Evolutionary conservation across 2,888 invertebrate species (phyloP).

Genomic region (Dendrolimus houi): DNA sequence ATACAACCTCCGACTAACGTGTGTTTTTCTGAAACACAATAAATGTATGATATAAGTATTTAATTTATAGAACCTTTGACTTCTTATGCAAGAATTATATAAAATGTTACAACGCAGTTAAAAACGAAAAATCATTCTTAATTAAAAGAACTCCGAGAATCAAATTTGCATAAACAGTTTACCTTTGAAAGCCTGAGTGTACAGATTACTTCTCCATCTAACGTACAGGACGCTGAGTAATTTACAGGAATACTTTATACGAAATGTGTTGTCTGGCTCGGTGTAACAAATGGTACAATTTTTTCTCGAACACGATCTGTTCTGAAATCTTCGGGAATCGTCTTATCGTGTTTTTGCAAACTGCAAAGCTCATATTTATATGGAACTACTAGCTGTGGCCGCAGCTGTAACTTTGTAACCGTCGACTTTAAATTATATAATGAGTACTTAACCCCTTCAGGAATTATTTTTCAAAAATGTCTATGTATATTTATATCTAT

Average conservation of each 20-base stretch:
- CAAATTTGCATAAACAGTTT: neutral
- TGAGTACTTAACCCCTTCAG: too few relatives aligned
- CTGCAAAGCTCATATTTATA: conserved; percentile 33
- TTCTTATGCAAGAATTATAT: too few relatives aligned
- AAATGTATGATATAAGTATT: too few relatives aligned
- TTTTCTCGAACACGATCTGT: conserved; percentile 16
- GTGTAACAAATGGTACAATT: conserved; percentile 33
- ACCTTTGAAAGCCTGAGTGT: neutral
- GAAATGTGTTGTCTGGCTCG: conserved; percentile 19
- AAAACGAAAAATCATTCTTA: neutral
- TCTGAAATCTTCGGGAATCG: conserved; percentile 40
- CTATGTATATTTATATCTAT: too few relatives aligned
- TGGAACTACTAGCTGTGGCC: conserved; percentile 17
- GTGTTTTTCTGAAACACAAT: too few relatives aligned
- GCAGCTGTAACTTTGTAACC: neutral
- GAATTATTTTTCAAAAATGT: too few relatives aligned
- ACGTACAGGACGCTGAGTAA: conserved; percentile 4
- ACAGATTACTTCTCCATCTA: neutral
- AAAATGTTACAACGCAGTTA: neutral
- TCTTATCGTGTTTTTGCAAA: conserved; percentile 42
- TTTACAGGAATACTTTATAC: conserved; percentile 5
- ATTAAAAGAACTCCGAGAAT: neutral
- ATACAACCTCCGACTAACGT: too few relatives aligned
- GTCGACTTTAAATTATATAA: too few relatives aligned
- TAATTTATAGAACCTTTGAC: too few relatives aligned